Percentiles rank a stretch among this genome's conserved stretches.
These are phyloP conservation scores for Thalpophila matura DNA, from an alignment of 2,888 invertebrate species.

Conservation along the genomic window DNA sequence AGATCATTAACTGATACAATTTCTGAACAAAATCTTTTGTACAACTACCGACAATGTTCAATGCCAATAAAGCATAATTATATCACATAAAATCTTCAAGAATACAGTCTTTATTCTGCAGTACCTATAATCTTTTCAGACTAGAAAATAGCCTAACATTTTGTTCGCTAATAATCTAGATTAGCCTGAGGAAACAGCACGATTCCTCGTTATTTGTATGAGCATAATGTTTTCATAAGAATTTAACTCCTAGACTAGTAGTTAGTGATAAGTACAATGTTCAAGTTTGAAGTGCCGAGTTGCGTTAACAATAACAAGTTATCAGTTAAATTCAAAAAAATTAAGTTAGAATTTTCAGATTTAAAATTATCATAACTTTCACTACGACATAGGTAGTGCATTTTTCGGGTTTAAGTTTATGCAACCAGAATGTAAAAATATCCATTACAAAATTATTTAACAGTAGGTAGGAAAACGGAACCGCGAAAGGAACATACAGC, in stretches of 20 bases:
- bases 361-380: no score
- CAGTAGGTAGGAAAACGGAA: neutral
- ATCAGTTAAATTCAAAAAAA: no score
- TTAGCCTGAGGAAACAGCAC: conserved; percentile 46
- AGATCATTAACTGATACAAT: no score
- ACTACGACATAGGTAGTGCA: no score
- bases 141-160: neutral
- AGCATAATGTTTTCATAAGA: conserved; percentile 33
- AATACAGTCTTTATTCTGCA: neutral
- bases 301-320: neutral
- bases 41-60: no score
- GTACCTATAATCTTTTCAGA: conserved; percentile 12
- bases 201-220: conserved; percentile 27
- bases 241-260: neutral
- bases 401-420: no score
- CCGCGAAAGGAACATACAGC: neutral
- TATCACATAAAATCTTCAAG: neutral
- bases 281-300: neutral
- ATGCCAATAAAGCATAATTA: neutral
- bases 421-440: no score
- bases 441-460: neutral
- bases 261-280: conserved; percentile 5
- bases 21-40: no score
- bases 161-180: conserved; percentile 25
- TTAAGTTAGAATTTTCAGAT: no score